phyloP scores from a whole-genome alignment of 2,113 vertebrate species.

The Gallinago undulata region DNA sequence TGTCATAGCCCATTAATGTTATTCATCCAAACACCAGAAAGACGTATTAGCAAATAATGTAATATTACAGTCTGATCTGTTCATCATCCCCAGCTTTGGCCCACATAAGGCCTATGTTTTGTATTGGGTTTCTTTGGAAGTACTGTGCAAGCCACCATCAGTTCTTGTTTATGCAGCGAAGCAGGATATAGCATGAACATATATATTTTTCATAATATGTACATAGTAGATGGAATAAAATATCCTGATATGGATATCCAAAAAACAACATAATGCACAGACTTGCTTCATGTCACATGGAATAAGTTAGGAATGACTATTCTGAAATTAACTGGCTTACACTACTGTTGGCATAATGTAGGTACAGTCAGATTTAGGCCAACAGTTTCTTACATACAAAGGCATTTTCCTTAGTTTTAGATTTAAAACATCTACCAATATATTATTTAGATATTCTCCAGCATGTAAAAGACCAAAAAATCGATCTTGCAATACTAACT shows the following conservation, averaged over 20 bases:
- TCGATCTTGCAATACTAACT: not conserved
- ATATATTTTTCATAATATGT: not conserved
- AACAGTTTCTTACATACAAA: not conserved
- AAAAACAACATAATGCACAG: fast-evolving
- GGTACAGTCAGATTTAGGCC: not conserved
- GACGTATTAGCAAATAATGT: not conserved
- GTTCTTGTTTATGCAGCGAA: not conserved
- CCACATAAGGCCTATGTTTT: not conserved
- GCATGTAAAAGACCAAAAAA: not conserved
- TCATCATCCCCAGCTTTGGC: not conserved
- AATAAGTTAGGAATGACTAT: not conserved
- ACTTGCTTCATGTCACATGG: not conserved
- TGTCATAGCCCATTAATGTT: not conserved
- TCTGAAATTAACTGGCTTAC: not conserved
- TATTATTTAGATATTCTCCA: not conserved
- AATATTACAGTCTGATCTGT: not conserved
- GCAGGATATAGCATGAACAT: not conserved
- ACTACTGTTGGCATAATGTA: not conserved
- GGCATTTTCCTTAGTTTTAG: not conserved
- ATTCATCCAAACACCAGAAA: not conserved
- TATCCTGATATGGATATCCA: not conserved
- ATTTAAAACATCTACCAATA: not conserved
- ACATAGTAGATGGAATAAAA: not conserved
- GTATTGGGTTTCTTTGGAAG: not conserved
- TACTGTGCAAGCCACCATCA: not conserved